Evolutionary conservation across 2,888 invertebrate genomes (phyloP).

Genomic region (Ophraella communa): DNA sequence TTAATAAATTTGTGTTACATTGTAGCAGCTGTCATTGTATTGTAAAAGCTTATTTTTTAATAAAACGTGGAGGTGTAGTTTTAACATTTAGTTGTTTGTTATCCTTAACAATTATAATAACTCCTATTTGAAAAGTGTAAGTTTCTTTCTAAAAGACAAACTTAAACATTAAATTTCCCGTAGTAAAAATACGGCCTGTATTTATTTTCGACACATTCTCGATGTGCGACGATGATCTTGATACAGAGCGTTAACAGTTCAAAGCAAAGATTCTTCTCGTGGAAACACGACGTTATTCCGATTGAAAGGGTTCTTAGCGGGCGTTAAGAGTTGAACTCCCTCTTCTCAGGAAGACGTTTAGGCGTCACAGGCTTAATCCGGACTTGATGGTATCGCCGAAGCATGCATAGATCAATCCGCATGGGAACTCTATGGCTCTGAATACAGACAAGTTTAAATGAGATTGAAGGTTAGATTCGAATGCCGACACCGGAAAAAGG

Average conservation of each 20-base stretch:
- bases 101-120: too few species aligned
- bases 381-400: constrained; percentile 48
- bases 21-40: too few species aligned
- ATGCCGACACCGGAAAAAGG: constrained; percentile 31
- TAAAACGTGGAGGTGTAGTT: too few species aligned
- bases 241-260: constrained; percentile 33
- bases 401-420: constrained; percentile 49
- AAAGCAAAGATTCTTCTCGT: constrained; percentile 39
- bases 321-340: constrained; percentile 33
- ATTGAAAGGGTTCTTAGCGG: constrained; percentile 43
- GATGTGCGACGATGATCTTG: constrained; percentile 27
- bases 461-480: constrained; percentile 42
- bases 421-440: constrained; percentile 41
- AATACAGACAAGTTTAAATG: constrained; percentile 52
- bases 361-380: constrained; percentile 49
- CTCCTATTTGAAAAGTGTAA: too few species aligned
- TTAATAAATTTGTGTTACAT: too few species aligned
- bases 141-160: too few species aligned
- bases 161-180: background rate
- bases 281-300: constrained; percentile 45
- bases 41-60: too few species aligned
- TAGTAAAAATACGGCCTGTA: background rate
- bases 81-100: too few species aligned
- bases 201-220: constrained; percentile 12
- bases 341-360: constrained; percentile 35